phyloP scores from a whole-genome alignment of 2,888 invertebrate species.

The Watsonalla cultraria region DNA sequence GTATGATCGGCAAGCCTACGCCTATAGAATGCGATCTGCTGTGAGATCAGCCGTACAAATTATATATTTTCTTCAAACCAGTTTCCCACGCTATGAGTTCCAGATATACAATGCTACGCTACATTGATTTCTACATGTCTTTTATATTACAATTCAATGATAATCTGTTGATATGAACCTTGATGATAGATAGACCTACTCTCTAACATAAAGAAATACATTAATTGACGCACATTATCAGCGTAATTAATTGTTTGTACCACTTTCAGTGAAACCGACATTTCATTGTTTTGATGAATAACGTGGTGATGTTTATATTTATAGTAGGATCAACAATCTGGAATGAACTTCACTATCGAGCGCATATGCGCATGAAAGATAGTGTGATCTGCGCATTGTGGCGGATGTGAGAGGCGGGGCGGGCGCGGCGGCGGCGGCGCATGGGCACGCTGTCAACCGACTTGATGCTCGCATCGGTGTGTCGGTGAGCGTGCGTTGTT shows the following conservation, averaged over 20 bases:
- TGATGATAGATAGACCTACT: not conserved
- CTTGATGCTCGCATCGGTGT: conserved; percentile 23
- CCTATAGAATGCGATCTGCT: not conserved
- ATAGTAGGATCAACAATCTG: conserved; percentile 45
- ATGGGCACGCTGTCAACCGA: not conserved
- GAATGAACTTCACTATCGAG: conserved; percentile 52
- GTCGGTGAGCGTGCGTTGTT: conserved; percentile 42
- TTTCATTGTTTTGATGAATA: conserved; percentile 21
- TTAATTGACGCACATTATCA: not conserved
- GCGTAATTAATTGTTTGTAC: not conserved
- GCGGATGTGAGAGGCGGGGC: conserved; percentile 8
- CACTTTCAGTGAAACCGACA: conserved; percentile 11
- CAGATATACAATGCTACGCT: not conserved
- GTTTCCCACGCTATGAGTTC: conserved; percentile 1
- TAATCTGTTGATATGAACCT: not conserved
- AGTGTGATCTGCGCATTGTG: conserved; percentile 28
- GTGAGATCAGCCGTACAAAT: not conserved
- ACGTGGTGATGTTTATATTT: conserved; percentile 24
- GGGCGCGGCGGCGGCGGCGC: not conserved
- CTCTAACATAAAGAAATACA: not conserved
- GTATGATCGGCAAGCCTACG: not conserved
- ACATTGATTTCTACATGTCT: not conserved
- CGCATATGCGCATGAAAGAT: conserved; percentile 45
- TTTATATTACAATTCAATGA: not conserved
- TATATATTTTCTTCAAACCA: not conserved